These are phyloP conservation scores for Phoenicopterus ruber DNA, from an alignment of 2,113 vertebrate genomes.

Conservation along the genomic window DNA sequence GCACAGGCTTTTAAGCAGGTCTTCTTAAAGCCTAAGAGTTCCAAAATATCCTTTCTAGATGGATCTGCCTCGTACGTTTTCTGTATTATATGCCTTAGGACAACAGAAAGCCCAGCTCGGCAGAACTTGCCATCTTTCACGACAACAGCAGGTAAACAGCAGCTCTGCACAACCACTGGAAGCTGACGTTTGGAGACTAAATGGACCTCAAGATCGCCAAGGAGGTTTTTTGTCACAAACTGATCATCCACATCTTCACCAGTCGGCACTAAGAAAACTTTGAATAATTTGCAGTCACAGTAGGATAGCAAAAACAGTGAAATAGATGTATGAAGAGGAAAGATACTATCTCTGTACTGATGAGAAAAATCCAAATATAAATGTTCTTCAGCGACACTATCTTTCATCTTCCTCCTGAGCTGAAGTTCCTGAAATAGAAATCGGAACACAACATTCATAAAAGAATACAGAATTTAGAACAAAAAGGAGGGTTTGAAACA, in stretches of 20 bases:
- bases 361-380: conserved; percentile 82
- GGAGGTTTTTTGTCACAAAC: conserved; percentile 52
- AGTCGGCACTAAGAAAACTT: conserved; percentile 78
- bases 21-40: conserved; percentile 94
- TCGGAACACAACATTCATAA: not conserved
- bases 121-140: conserved; percentile 80
- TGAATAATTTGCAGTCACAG: conserved; percentile 86
- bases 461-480: not conserved
- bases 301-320: conserved; percentile 90
- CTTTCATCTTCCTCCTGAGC: conserved; percentile 78
- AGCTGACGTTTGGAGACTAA: conserved; percentile 71
- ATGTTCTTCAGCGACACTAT: conserved; percentile 65
- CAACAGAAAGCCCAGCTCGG: conserved; percentile 91
- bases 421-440: conserved; percentile 62
- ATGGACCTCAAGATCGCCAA: conserved; percentile 41
- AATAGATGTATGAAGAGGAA: conserved; percentile 89
- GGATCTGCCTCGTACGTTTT: conserved; percentile 76
- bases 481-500: not conserved
- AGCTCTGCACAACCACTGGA: conserved; percentile 82
- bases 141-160: conserved; percentile 84
- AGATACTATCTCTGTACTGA: conserved; percentile 65
- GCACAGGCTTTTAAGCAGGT: conserved; percentile 98
- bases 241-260: conserved; percentile 24
- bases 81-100: conserved; percentile 87
- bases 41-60: conserved; percentile 78